Evolutionary conservation across 2,797 vertebrate genomes (phyloP).

Genomic region (Okamejei kenojei): DNA sequence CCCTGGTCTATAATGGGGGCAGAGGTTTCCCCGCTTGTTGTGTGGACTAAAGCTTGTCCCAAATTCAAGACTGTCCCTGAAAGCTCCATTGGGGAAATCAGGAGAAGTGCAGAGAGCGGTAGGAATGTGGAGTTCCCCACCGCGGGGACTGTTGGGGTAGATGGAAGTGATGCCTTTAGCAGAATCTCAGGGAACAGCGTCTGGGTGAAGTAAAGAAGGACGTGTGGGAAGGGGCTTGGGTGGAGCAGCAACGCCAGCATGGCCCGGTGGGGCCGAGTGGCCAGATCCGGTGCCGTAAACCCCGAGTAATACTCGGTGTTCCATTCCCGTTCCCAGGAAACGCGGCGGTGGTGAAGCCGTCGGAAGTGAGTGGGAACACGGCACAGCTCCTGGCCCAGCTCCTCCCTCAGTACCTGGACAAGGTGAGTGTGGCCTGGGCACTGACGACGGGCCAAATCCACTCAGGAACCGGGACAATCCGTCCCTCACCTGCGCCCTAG

Average conservation of each 20-base stretch:
- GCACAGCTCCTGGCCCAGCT: slow-evolving; percentile 65
- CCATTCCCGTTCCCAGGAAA: slow-evolving; percentile 61
- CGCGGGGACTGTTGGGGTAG: not conserved
- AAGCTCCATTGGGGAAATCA: not conserved
- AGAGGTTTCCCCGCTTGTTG: not conserved
- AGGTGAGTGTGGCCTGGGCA: slow-evolving; percentile 48
- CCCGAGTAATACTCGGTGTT: not conserved
- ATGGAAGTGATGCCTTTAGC: not conserved
- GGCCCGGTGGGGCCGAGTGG: not conserved
- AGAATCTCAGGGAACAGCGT: not conserved
- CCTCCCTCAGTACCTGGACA: slow-evolving; percentile 78
- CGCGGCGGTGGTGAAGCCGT: slow-evolving; percentile 80
- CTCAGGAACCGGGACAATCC: not conserved
- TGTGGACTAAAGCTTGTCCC: not conserved
- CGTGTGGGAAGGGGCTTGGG: not conserved
- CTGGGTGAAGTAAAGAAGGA: not conserved
- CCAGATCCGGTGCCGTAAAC: not conserved
- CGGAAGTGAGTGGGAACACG: slow-evolving; percentile 72
- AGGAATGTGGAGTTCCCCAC: not conserved
- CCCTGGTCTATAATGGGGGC: no score
- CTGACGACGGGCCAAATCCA: not conserved
- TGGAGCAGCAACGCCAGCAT: not conserved
- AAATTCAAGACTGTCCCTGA: not conserved
- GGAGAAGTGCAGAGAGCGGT: not conserved
- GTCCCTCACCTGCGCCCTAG: not conserved